phyloP scores from a whole-genome alignment of 2,797 vertebrate species.

The Sphaeramia orbicularis region DNA sequence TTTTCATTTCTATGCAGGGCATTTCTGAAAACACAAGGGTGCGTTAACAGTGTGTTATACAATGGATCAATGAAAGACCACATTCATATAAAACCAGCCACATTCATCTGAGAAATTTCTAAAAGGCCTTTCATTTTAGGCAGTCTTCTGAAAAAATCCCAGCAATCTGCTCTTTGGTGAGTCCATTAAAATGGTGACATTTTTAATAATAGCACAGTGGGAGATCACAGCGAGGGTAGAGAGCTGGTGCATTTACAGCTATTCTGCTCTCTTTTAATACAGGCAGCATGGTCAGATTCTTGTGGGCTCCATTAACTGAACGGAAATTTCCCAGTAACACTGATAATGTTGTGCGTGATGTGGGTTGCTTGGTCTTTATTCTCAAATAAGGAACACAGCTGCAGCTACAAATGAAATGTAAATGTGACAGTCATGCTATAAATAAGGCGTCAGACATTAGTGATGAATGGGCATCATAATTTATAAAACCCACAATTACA shows the following conservation, averaged over 20 bases:
- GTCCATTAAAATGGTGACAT: slow-evolving; percentile 74
- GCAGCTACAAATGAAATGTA: slow-evolving; percentile 16
- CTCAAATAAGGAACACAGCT: slow-evolving; percentile 5
- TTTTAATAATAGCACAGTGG: slow-evolving; percentile 73
- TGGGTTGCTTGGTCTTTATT: slow-evolving; percentile 47
- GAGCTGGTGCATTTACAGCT: slow-evolving; percentile 55
- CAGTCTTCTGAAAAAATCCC: slow-evolving; percentile 17
- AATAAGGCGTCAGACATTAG: slow-evolving; percentile 4
- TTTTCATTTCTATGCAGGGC: slow-evolving; percentile 26
- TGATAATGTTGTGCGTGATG: slow-evolving; percentile 43
- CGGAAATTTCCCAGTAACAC: slow-evolving; percentile 51
- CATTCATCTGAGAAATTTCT: slow-evolving; percentile 38
- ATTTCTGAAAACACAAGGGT: slow-evolving; percentile 14
- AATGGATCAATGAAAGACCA: slow-evolving; percentile 45
- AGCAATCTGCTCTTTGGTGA: slow-evolving; percentile 64
- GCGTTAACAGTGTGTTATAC: slow-evolving; percentile 16
- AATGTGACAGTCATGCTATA: slow-evolving; percentile 11
- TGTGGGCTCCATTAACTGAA: slow-evolving; percentile 64
- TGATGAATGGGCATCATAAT: no score
- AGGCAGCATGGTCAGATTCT: slow-evolving; percentile 43
- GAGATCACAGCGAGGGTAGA: slow-evolving; percentile 60
- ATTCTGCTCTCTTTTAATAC: slow-evolving; percentile 57
- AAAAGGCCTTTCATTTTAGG: slow-evolving; percentile 52
- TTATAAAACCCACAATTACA: no score
- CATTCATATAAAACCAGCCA: slow-evolving; percentile 19